Percentiles rank a stretch among this genome's conserved stretches.
Evolutionary conservation across 2,888 invertebrate genomes (phyloP).

Genomic region (Synanthedon tipuliformis): DNA sequence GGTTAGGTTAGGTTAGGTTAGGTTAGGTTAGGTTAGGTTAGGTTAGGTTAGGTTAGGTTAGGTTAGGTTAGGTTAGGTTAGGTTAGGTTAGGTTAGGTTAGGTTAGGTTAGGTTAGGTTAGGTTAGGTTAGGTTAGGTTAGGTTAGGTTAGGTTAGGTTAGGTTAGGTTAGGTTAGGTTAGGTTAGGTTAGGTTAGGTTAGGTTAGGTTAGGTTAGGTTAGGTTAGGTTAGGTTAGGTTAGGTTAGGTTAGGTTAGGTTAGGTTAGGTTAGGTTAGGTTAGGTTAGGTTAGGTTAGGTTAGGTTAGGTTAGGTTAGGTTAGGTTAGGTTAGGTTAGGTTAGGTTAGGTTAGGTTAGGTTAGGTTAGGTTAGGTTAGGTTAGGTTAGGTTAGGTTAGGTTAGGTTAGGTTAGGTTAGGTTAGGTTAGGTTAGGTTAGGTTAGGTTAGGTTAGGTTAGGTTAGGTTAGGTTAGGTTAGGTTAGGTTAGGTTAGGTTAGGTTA

Average conservation of each 20-base stretch:
- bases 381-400: slow-evolving; percentile 16
- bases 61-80: slow-evolving; percentile 16
- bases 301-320: slow-evolving; percentile 12
- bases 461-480: slow-evolving; percentile 12
- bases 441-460: slow-evolving; percentile 19
- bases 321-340: slow-evolving; percentile 15
- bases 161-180: slow-evolving; percentile 14
- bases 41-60: slow-evolving; percentile 17
- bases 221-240: slow-evolving; percentile 16
- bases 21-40: slow-evolving; percentile 15
- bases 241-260: slow-evolving; percentile 16
- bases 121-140: slow-evolving; percentile 17
- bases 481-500: slow-evolving; percentile 5
- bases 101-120: slow-evolving; percentile 16
- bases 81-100: slow-evolving; percentile 13
- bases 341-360: slow-evolving; percentile 16
- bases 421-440: slow-evolving; percentile 17
- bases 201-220: slow-evolving; percentile 18
- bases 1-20: slow-evolving; percentile 16
- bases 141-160: slow-evolving; percentile 11
- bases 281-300: slow-evolving; percentile 15
- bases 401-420: slow-evolving; percentile 17
- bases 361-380: slow-evolving; percentile 13
- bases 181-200: slow-evolving; percentile 18
- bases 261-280: slow-evolving; percentile 15